These are phyloP conservation scores for Athrips mouffetella DNA, from an alignment of 2,888 invertebrate species.

Conservation along the genomic window DNA sequence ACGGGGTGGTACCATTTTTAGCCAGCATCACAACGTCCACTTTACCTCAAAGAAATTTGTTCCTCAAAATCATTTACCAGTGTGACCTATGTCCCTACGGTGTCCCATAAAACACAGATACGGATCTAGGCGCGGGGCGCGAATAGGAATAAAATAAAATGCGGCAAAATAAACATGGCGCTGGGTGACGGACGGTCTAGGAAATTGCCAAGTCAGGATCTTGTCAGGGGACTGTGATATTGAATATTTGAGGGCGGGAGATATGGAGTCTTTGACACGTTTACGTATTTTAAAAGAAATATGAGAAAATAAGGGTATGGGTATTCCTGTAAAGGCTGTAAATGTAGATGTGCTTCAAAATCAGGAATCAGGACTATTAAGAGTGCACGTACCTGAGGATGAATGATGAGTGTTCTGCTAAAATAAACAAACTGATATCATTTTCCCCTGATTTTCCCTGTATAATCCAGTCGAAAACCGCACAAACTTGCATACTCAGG, in stretches of 20 bases:
- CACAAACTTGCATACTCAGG: background rate
- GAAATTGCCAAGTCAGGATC: conserved; percentile 48
- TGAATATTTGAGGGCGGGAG: conserved; percentile 16
- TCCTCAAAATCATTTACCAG: conserved; percentile 2
- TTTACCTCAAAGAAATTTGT: background rate
- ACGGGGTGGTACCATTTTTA: no score
- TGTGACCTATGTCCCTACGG: conserved; percentile 14
- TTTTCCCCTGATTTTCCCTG: background rate
- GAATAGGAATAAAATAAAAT: conserved; percentile 15
- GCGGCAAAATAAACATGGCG: conserved; percentile 43
- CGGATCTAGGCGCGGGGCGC: conserved; percentile 23
- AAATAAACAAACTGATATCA: no score
- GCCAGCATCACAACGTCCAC: background rate
- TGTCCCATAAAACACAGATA: conserved; percentile 23
- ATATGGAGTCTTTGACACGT: no score
- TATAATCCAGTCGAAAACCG: background rate
- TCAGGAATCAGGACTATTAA: no score
- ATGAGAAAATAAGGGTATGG: background rate
- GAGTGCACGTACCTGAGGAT: no score
- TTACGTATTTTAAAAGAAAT: no score
- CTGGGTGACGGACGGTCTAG: conserved; percentile 50
- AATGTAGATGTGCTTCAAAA: no score
- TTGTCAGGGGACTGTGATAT: conserved; percentile 30
- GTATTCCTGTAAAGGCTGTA: no score
- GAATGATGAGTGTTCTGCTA: no score